Base-by-base conservation (phyloP, 1,140 invertebrate genomes). In the Zaprionus tsacasi region DNA sequence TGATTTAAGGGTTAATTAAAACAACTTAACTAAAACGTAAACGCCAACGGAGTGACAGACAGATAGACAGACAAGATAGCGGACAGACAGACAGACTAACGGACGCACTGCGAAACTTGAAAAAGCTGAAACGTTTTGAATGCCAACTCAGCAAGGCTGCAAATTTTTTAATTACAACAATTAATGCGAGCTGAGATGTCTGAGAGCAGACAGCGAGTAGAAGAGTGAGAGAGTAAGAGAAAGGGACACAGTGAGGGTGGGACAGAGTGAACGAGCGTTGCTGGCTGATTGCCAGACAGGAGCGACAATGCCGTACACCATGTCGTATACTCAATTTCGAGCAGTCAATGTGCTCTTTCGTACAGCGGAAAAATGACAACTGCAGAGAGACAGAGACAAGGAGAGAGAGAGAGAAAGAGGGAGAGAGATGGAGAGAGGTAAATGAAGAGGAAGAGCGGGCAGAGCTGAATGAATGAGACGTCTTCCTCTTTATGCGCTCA, bases 141-240 rank as follows among this genome's bases (percentile, higher is more conserved):
- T 78, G 65, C 52, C 68, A 76, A 48, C 55, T 57, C 30, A 36
- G 25, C 25, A 57, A 77, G 72, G 43, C 69, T 77, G 69, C 81
- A 80, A 80, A 85, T 80, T 85, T 83, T 83, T 69, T 83, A 83
- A 83, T 83, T 85, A 83, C 81, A 81, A 83, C 85, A 83, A 85
- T 83, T 85, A 83, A 85, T 83, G 78, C 81, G 61, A 65, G 12
- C 15, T 15, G 35, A 6, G 43, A n/a, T 30, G 50, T 11, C 5
- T 2, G 17, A 56, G 15, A 70, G 8, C 8, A 21, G 21, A 21
- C 21, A 21, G 21, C 21, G 21, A 63, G 27, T 38, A 10, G 3
- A 0, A 56, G 36, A 64, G 12, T 48, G 27, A 12, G 6, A n/a
- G 13, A 6, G 3, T 36, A 13, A 30, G 15, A 1, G 33, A 25